Percentiles rank a stretch among this genome's conserved stretches.
These are phyloP conservation scores for Larimichthys polyactis DNA, from an alignment of 2,113 vertebrate species.

Conservation along the genomic window DNA sequence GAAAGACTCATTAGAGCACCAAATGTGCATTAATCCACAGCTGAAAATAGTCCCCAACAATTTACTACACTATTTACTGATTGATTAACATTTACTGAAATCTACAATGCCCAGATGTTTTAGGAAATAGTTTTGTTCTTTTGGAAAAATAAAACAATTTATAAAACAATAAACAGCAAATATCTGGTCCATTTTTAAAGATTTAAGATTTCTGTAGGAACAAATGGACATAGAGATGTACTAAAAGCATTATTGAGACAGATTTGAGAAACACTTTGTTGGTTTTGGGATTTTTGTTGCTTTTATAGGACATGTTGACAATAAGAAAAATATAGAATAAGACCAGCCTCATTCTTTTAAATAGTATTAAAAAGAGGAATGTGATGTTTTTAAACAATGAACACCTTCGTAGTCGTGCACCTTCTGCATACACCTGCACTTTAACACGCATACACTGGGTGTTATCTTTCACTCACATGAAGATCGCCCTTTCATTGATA, in stretches of 20 bases:
- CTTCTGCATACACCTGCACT: background rate
- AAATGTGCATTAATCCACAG: background rate
- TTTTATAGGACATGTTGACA: background rate
- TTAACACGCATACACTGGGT: background rate
- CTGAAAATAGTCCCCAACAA: background rate
- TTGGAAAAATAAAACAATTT: too few species aligned
- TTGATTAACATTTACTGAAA: background rate
- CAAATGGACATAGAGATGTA: too few species aligned
- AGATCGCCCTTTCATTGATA: slow-evolving; percentile 85
- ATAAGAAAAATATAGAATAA: background rate
- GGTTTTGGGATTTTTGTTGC: background rate
- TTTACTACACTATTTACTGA: background rate
- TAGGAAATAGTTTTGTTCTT: background rate
- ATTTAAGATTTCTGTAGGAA: too few species aligned
- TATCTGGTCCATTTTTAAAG: too few species aligned
- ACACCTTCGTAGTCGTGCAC: background rate
- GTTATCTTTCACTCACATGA: slow-evolving; percentile 81
- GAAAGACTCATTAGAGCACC: background rate
- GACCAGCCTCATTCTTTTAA: background rate
- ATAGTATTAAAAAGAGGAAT: background rate
- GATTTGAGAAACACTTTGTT: background rate
- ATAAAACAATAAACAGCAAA: too few species aligned
- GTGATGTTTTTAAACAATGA: background rate
- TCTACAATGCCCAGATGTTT: background rate
- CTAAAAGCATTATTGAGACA: background rate